A percentile compares a stretch with the other conserved stretches of the same genome.
Conservation (phyloP, 2,888 invertebrate species). For the Lycocerus yunnanus region DNA sequence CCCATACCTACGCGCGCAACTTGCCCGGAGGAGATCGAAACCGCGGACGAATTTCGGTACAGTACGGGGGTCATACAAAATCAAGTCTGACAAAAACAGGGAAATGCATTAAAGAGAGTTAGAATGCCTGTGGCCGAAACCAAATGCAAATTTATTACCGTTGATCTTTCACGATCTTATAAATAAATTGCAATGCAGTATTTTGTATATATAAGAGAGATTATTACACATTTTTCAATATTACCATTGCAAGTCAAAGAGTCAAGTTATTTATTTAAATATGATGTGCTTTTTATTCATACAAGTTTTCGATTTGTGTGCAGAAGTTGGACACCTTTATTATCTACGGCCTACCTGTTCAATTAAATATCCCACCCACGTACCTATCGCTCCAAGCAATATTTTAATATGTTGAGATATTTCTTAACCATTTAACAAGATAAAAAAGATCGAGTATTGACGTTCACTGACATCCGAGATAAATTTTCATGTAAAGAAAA, state of each 20-base stretch:
- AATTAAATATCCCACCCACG: constrained; percentile 25
- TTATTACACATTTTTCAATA: constrained; percentile 11
- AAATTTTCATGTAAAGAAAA: not conserved
- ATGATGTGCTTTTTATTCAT: not conserved
- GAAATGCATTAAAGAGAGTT: not conserved
- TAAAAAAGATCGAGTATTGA: not conserved
- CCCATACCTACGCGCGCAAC: not conserved
- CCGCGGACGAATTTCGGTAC: not conserved
- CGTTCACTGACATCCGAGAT: not conserved
- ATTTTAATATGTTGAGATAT: not conserved
- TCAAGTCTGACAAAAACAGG: not conserved
- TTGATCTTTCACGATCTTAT: constrained; percentile 22
- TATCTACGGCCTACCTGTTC: constrained; percentile 18
- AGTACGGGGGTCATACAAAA: not conserved
- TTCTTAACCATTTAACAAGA: not conserved
- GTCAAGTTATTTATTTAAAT: not conserved
- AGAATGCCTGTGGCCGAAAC: constrained; percentile 7
- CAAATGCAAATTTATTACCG: constrained; percentile 13
- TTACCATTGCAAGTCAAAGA: constrained; percentile 5
- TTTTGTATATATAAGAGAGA: constrained; percentile 1
- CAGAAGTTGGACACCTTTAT: constrained; percentile 10
- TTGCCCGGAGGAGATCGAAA: not conserved
- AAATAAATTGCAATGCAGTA: constrained; percentile 9
- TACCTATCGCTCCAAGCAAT: not conserved
- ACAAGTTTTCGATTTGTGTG: not conserved